Conservation (phyloP, 1,140 invertebrate species). For the Microplitis mediator region DNA sequence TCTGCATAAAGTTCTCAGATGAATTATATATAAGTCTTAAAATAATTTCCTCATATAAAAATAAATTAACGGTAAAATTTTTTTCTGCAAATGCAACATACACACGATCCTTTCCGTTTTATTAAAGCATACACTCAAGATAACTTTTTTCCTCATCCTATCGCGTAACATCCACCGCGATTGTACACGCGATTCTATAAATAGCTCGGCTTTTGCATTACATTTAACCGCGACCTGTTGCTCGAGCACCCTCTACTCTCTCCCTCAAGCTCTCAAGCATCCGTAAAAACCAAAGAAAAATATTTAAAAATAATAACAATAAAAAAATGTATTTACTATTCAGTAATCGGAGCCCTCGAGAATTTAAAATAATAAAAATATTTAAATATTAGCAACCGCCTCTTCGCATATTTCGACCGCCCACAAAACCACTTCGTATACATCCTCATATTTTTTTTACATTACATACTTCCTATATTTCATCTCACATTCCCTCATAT, state of each 20-base stretch:
- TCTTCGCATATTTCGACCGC: constrained; percentile 40
- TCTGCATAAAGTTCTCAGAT: too few species aligned
- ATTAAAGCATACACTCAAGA: constrained; percentile 2
- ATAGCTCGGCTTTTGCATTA: constrained; percentile 40
- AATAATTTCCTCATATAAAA: not conserved
- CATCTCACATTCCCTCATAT: too few species aligned
- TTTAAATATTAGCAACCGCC: constrained; percentile 46
- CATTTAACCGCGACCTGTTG: constrained; percentile 55
- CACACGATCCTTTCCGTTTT: too few species aligned
- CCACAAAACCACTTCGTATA: not conserved
- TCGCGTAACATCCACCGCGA: constrained; percentile 48
- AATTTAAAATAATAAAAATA: constrained; percentile 10
- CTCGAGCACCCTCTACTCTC: constrained; percentile 41
- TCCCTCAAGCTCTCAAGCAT: constrained; percentile 31
- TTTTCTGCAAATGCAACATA: constrained; percentile 2
- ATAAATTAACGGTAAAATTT: not conserved
- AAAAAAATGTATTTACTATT: not conserved
- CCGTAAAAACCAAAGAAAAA: not conserved
- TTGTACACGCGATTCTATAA: constrained; percentile 50
- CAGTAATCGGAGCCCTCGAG: not conserved
- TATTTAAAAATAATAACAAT: not conserved
- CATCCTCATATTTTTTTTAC: too few species aligned
- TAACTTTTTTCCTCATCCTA: constrained; percentile 18
- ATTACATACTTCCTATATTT: too few species aligned
- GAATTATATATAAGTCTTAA: too few species aligned